A percentile compares a stretch with the other conserved stretches of the same genome.
These are phyloP conservation scores for Metaphire vulgaris DNA, from an alignment of 1,140 invertebrate species.

Conservation along the genomic window DNA sequence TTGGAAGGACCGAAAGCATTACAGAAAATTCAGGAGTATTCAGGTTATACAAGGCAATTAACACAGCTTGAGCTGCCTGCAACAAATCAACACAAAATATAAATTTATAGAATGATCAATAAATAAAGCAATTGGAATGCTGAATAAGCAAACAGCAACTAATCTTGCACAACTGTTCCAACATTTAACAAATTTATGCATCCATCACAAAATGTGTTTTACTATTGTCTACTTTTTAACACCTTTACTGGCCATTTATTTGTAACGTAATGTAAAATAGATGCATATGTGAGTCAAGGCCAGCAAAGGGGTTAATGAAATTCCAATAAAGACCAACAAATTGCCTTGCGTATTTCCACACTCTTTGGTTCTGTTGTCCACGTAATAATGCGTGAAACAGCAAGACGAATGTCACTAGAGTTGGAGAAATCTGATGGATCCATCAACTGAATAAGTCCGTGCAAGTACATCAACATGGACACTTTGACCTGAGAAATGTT, in stretches of 20 bases:
- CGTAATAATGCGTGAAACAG: slow-evolving; percentile 55
- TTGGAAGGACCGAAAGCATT: slow-evolving; percentile 71
- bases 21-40: slow-evolving; percentile 79
- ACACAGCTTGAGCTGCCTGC: slow-evolving; percentile 65
- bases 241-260: too few relatives aligned
- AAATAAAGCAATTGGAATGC: too few relatives aligned
- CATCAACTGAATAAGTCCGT: slow-evolving; percentile 49
- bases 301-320: too few relatives aligned
- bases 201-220: too few relatives aligned
- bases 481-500: slow-evolving; percentile 47
- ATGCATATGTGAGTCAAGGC: too few relatives aligned
- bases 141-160: too few relatives aligned
- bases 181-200: too few relatives aligned
- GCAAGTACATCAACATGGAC: slow-evolving; percentile 50
- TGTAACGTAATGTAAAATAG: too few relatives aligned
- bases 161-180: too few relatives aligned
- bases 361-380: slow-evolving; percentile 57
- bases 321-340: background rate
- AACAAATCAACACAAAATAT: slow-evolving; percentile 26
- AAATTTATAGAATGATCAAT: too few relatives aligned
- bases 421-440: slow-evolving; percentile 50
- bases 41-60: slow-evolving; percentile 80
- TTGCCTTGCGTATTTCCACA: slow-evolving; percentile 65
- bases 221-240: too few relatives aligned
- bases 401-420: slow-evolving; percentile 52